Evolutionary conservation across 2,113 vertebrate species (phyloP), one percentile per base, ranked within the genome.

Genomic region (Trachemys scripta): DNA sequence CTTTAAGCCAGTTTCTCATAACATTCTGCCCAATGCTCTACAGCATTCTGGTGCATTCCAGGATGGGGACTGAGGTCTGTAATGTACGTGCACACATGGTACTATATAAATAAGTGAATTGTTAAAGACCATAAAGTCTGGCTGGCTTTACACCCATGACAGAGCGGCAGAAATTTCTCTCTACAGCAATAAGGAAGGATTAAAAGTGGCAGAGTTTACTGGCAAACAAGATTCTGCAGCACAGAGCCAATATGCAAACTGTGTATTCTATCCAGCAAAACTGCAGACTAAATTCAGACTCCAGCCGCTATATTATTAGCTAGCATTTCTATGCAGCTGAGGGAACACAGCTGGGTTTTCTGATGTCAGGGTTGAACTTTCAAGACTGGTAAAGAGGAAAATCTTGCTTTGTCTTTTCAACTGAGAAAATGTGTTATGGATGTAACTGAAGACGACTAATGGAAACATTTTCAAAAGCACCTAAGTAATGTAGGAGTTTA

Each of bases 361-460:
- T 95, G 90, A 95, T 78, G 95, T 90, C 87, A 82, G 94, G 97
- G 97, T 16, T 78, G 42, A 47, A 42, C 42, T 72, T n/a, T 72
- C 65, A 72, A 72, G 65, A 72, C 24, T 29, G 75, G 22, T 45
- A 47, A 78, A 69, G 14, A 69, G 22, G 24, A 76, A 45, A 25
- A 45, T 24, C 22, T 25, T 42, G 38, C 42, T 76, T 76, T 24
- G 38, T 85, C 85, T 95, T 96, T 97, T 93, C 95, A 97, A 95
- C 95, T 56, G 89, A 94, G 94, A 1, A 17, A 89, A 90, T 93
- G 95, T 80, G 84, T 89, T 82, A 8, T 62, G 85, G 85, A n/a
- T 92, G 87, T 97, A 97, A 97, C 95, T 96, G 95, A 96, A 95
- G 95, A 89, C 6, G 35, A 97, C 95, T 94, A 87, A 90, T 6